Evolutionary conservation across 2,888 invertebrate species (phyloP).

Genomic region (Neuroscelio doddi): DNA sequence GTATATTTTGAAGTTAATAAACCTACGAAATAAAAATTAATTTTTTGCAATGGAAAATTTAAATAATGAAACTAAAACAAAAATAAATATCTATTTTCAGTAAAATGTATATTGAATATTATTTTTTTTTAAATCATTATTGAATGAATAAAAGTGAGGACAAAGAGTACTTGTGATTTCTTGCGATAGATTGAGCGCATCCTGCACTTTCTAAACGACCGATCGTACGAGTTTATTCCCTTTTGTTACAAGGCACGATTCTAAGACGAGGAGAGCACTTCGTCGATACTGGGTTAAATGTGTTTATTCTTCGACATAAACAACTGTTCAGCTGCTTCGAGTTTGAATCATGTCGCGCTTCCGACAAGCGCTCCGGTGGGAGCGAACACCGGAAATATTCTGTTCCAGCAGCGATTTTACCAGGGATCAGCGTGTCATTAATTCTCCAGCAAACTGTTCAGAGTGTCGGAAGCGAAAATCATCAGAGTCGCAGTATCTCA

Average conservation of each 20-base stretch:
- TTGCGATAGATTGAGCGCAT: constrained; percentile 36
- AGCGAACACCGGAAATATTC: constrained; percentile 9
- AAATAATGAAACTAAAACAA: too few species aligned
- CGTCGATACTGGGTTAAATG: too few species aligned
- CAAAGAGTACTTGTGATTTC: background rate
- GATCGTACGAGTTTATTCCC: constrained; percentile 47
- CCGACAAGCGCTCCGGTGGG: constrained; percentile 16
- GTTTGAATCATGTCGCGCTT: constrained; percentile 2
- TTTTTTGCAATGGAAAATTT: too few species aligned
- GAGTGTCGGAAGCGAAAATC: background rate
- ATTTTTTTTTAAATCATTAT: too few species aligned
- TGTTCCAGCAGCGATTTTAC: constrained; percentile 2
- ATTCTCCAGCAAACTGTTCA: too few species aligned
- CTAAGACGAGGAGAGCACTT: constrained; percentile 7
- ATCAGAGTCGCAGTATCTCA: background rate
- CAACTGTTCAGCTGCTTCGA: too few species aligned
- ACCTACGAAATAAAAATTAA: too few species aligned
- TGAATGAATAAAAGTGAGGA: too few species aligned
- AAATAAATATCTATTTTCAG: too few species aligned
- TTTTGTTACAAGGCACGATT: constrained; percentile 32
- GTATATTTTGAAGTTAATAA: too few species aligned
- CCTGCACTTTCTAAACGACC: constrained; percentile 56
- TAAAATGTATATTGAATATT: too few species aligned
- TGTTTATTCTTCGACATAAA: constrained; percentile 4
- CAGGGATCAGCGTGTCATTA: constrained; percentile 5